A percentile compares a stretch with the other conserved stretches of the same genome.
Evolutionary conservation across 1,140 invertebrate species (phyloP).

Genomic region (Rhysida immarginata): DNA sequence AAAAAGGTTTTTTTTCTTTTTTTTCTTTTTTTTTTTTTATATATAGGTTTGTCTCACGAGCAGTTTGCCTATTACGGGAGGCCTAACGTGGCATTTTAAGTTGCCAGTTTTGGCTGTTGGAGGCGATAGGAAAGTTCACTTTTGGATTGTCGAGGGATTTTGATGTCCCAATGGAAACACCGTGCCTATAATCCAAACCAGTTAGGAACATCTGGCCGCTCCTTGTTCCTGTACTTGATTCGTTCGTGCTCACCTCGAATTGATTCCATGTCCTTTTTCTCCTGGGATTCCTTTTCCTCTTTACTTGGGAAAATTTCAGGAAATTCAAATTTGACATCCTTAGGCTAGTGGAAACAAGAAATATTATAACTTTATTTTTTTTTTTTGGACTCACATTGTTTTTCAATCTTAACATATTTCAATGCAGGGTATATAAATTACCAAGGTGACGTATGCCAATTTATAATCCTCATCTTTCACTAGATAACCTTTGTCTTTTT

Average conservation of each 20-base stretch:
- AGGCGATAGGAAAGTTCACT: not conserved
- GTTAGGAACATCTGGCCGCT: constrained; percentile 6
- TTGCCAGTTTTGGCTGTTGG: not conserved
- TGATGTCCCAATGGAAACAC: not conserved
- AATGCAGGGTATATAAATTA: no score
- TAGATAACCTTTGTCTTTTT: constrained; percentile 38
- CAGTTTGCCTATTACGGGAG: not conserved
- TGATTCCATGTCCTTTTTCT: constrained; percentile 14
- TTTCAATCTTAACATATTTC: no score
- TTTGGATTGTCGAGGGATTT: not conserved
- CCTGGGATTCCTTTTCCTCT: constrained; percentile 16
- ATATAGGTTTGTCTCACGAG: not conserved
- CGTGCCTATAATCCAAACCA: constrained; percentile 5
- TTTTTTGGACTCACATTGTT: no score
- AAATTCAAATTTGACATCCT: constrained; percentile 24
- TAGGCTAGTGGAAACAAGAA: constrained; percentile 18
- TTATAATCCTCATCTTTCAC: constrained; percentile 72
- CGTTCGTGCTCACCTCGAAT: not conserved
- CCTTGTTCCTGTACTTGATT: constrained; percentile 8
- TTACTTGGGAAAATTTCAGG: constrained; percentile 27
- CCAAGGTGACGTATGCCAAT: constrained; percentile 61
- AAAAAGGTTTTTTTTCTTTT: no score
- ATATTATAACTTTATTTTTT: constrained; percentile 12
- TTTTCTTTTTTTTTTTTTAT: not conserved
- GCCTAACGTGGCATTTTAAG: not conserved